A percentile compares a stretch with the other conserved stretches of the same genome.
These are phyloP conservation scores for Drosophila novamexicana DNA, from an alignment of 1,140 invertebrate genomes.

Conservation along the genomic window DNA sequence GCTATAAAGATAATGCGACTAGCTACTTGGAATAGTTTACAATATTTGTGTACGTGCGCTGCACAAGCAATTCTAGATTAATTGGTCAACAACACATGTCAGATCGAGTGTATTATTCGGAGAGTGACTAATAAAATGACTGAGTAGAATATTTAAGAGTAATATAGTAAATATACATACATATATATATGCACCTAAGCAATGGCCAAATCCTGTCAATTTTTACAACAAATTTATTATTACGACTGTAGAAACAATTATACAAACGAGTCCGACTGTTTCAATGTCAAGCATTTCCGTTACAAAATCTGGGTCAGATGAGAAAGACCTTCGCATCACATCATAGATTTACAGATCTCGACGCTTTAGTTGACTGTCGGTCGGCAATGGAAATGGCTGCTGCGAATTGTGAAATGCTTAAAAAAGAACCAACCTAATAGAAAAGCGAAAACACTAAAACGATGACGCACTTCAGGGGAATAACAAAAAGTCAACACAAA, in stretches of 20 bases:
- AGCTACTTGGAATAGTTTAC: too few species aligned
- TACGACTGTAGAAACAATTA: slow-evolving; percentile 8
- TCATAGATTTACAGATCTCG: slow-evolving; percentile 52
- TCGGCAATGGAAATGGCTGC: slow-evolving; percentile 49
- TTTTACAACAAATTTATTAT: neutral
- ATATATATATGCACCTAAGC: too few species aligned
- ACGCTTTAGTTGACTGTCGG: slow-evolving; percentile 44
- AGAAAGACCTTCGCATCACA: slow-evolving; percentile 21
- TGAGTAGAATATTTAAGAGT: neutral
- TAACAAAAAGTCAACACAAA: slow-evolving; percentile 21
- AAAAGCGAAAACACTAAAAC: slow-evolving; percentile 27
- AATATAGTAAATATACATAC: neutral
- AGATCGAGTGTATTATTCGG: neutral
- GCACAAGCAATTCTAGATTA: too few species aligned
- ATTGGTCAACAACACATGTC: neutral
- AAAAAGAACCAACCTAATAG: slow-evolving; percentile 10
- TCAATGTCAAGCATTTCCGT: slow-evolving; percentile 64
- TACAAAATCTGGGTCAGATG: slow-evolving; percentile 61
- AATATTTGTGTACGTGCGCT: neutral
- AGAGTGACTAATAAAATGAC: slow-evolving; percentile 5
- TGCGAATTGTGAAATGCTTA: slow-evolving; percentile 60
- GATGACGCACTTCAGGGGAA: slow-evolving; percentile 45
- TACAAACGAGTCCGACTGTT: slow-evolving; percentile 2
- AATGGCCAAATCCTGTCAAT: slow-evolving; percentile 1
- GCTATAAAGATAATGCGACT: too few species aligned